A percentile compares a stretch with the other conserved stretches of the same genome.
Evolutionary conservation across 2,888 invertebrate species (phyloP).

Genomic region (Leptopterna dolabrata): DNA sequence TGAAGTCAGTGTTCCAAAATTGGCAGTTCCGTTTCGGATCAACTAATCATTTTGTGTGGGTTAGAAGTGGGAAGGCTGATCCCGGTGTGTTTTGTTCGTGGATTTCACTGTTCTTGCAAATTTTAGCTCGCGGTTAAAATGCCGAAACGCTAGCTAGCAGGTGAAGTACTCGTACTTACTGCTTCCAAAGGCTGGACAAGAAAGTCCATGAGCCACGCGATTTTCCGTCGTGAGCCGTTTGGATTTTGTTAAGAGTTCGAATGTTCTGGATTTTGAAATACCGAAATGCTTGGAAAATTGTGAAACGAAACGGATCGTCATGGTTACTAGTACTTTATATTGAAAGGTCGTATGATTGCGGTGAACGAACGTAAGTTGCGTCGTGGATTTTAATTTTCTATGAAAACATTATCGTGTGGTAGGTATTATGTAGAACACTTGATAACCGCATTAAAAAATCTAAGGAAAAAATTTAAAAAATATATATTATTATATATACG

Average conservation of each 20-base stretch:
- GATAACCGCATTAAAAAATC: not conserved
- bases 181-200: too few species aligned
- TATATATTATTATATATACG: not conserved
- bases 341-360: not conserved
- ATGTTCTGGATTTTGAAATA: not conserved
- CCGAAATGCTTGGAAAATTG: not conserved
- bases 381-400: not conserved
- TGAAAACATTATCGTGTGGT: not conserved
- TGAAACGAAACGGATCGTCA: not conserved
- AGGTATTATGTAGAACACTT: conserved; percentile 3
- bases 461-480: not conserved
- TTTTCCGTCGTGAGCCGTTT: not conserved
- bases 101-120: too few species aligned
- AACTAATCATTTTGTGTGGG: too few species aligned
- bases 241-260: not conserved
- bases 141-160: too few species aligned
- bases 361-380: not conserved
- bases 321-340: not conserved
- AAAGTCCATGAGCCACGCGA: too few species aligned
- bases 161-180: too few species aligned
- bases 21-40: too few species aligned
- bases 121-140: too few species aligned
- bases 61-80: too few species aligned
- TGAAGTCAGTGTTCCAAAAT: too few species aligned
- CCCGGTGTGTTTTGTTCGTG: too few species aligned